phyloP scores from a whole-genome alignment of 1,140 invertebrate species.

The Drosophila bocki region DNA sequence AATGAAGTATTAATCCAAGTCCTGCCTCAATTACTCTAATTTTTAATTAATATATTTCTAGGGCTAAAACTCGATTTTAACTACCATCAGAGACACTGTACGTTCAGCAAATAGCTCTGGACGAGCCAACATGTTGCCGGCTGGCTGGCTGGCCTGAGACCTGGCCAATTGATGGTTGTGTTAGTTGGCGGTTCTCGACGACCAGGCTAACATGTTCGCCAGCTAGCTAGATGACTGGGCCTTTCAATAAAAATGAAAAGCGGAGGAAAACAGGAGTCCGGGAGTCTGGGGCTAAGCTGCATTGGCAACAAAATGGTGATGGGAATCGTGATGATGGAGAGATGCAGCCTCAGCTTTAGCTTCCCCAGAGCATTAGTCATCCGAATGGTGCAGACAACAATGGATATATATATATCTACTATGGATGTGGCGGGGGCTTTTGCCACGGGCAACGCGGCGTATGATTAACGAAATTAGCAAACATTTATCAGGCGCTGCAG shows the following conservation, averaged over 20 bases:
- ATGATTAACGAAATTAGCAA: constrained; percentile 75
- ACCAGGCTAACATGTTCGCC: constrained; percentile 64
- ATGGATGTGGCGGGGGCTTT: neutral
- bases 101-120: constrained; percentile 25
- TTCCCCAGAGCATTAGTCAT: constrained; percentile 38
- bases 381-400: constrained; percentile 52
- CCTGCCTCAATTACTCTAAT: too few species aligned
- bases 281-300: constrained; percentile 1
- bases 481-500: constrained; percentile 58
- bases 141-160: neutral
- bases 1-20: too few species aligned
- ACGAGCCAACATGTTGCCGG: constrained; percentile 58
- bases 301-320: constrained; percentile 21
- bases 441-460: constrained; percentile 64
- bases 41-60: too few species aligned
- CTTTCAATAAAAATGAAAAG: neutral
- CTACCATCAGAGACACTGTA: constrained; percentile 8
- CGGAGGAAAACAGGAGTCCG: neutral
- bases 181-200: constrained; percentile 6
- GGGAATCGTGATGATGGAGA: constrained; percentile 15
- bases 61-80: neutral
- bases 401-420: constrained; percentile 1
- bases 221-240: neutral
- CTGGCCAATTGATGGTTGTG: constrained; percentile 7
- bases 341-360: constrained; percentile 3